A percentile compares a stretch with the other conserved stretches of the same genome.
Conservation (phyloP, 2,797 vertebrate genomes). For the Fratercula arctica region DNA sequence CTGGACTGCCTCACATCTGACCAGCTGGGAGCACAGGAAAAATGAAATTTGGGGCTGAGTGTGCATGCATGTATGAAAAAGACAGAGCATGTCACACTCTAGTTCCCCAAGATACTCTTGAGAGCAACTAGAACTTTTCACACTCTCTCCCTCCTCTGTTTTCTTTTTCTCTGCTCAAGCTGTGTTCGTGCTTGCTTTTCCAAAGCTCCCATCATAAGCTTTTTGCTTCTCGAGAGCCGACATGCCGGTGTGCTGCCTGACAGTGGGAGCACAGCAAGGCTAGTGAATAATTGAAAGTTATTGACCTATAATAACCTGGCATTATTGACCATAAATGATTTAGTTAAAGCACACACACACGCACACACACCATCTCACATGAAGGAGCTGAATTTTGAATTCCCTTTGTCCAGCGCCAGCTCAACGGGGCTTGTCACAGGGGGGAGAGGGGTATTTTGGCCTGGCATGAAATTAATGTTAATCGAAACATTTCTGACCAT, state of each 20-base stretch:
- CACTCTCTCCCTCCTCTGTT: neutral
- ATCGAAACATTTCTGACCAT: neutral
- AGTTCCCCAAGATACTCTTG: neutral
- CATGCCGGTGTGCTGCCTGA: constrained; percentile 37
- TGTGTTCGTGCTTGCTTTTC: constrained; percentile 58
- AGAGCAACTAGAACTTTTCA: constrained; percentile 30
- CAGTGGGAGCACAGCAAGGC: constrained; percentile 56
- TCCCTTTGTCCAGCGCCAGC: neutral
- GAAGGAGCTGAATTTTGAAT: constrained; percentile 53
- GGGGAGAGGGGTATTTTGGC: neutral
- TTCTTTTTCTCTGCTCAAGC: constrained; percentile 38
- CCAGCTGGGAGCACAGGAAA: neutral
- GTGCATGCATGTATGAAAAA: neutral
- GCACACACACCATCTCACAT: neutral
- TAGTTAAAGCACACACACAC: constrained; percentile 47
- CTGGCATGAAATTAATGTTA: neutral
- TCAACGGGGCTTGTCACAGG: neutral
- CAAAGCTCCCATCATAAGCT: constrained; percentile 61
- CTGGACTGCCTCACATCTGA: neutral
- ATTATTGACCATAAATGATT: constrained; percentile 77
- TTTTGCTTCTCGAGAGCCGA: constrained; percentile 59
- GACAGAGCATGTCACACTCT: neutral
- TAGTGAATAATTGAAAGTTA: constrained; percentile 76
- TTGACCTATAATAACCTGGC: constrained; percentile 72
- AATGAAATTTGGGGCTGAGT: neutral